phyloP scores from a whole-genome alignment of 2,888 invertebrate species.

The Mechanitis messenoides region DNA sequence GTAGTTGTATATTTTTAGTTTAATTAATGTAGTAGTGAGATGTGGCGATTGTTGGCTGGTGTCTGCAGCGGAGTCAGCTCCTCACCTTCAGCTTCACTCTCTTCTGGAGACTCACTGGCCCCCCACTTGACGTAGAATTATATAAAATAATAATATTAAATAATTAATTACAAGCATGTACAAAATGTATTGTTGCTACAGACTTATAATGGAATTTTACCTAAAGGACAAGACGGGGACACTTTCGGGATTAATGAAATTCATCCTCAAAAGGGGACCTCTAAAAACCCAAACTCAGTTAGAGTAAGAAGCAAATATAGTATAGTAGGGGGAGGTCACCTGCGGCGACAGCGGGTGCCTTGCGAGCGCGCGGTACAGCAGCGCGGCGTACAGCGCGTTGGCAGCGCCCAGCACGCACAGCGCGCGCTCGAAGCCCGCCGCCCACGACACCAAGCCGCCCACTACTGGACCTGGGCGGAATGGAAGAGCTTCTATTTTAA shows the following conservation, averaged over 20 bases:
- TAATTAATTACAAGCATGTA: background rate
- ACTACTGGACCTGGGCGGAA: slow-evolving; percentile 44
- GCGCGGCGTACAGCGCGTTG: slow-evolving; percentile 57
- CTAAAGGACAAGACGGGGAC: no score
- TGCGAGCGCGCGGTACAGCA: slow-evolving; percentile 49
- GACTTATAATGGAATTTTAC: no score
- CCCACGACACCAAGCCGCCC: slow-evolving; percentile 55
- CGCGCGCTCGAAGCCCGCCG: slow-evolving; percentile 51
- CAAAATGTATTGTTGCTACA: no score
- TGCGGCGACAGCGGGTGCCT: slow-evolving; percentile 50
- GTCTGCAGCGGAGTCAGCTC: slow-evolving; percentile 35
- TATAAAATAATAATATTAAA: background rate
- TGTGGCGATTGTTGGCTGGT: background rate
- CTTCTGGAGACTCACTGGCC: slow-evolving; percentile 40
- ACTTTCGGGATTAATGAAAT: no score
- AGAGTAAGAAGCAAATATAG: no score
- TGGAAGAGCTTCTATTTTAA: background rate
- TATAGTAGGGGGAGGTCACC: slow-evolving; percentile 33
- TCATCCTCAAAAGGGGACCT: no score
- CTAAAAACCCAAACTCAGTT: no score
- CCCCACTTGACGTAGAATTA: slow-evolving; percentile 45
- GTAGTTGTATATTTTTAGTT: no score
- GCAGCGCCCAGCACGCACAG: slow-evolving; percentile 54
- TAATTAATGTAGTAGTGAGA: no score
- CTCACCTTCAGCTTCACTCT: slow-evolving; percentile 28